Base-by-base conservation (phyloP, 2,113 vertebrate species). In the Riparia riparia region DNA sequence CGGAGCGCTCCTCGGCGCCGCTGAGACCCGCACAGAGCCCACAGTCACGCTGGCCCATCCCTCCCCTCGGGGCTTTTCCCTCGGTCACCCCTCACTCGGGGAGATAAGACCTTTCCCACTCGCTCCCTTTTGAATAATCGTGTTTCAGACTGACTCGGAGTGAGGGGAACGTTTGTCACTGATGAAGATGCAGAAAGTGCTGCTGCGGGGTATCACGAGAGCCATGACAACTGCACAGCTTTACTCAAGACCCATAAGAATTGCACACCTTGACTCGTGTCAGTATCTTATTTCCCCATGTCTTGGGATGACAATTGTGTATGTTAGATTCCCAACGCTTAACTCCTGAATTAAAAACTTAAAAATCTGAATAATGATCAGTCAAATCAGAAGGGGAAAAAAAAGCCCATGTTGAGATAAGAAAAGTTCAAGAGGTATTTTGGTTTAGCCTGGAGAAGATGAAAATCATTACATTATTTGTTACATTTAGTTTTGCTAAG, bases 131-230 rank as follows among this genome's bases (percentile, higher is more conserved):
- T 6, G 42, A 88, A 65, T 26, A 53, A 4, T 10, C 0, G 0
- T 26, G 21, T 50, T 73, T 63, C 50, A 50, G 26, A 17, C 17
- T 22, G 34, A n/a, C 24, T 17, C 8, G 6, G 24, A 31, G 29
- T 1, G n/a, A 64, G 66, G 53, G 53, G 37, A 74, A 22, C 0
- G 0, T 44, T 70, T 53, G 41, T 29, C 14, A 2, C 5, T 22
- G 45, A 18, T 25, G 54, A 82, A 17, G 45, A 4, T 58, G 66
- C 79, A 69, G 45, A n/a, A 66, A 13, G 66, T 9, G 51, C 31
- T 37, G 8, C 31, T n/a, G 18, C 61, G 60, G 44, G 1, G 0
- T 9, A 49, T 17, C 68, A 10, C 0, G 1, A 58, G 26, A 82
- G 56, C 10, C 34, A 2, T 2, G 34, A 41, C 12, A 19, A 61